phyloP scores from a whole-genome alignment of 2,113 vertebrate species.

The Emydocephalus ijimae region DNA sequence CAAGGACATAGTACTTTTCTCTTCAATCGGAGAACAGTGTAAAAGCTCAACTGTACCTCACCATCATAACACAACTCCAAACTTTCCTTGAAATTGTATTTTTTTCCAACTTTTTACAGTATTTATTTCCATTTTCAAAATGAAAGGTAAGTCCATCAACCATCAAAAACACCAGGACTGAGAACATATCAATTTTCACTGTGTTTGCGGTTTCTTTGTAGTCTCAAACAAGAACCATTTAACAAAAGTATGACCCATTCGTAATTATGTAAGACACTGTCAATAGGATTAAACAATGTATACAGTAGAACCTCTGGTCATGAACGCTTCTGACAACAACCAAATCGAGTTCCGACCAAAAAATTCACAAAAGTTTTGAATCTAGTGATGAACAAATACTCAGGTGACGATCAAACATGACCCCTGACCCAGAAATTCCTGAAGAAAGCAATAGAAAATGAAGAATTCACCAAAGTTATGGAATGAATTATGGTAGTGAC shows the following conservation, averaged over 20 bases:
- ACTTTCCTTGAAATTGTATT: neutral
- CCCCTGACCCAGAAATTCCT: too few relatives aligned
- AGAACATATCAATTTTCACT: neutral
- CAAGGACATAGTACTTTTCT: neutral
- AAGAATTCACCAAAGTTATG: too few relatives aligned
- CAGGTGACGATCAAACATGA: too few relatives aligned
- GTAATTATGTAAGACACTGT: neutral
- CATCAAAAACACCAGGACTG: neutral
- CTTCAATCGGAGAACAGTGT: neutral
- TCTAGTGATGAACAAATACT: too few relatives aligned
- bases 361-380: too few relatives aligned
- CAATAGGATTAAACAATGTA: neutral
- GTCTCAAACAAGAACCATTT: neutral
- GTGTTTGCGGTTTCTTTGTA: neutral
- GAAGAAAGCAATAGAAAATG: too few relatives aligned
- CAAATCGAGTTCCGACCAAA: too few relatives aligned
- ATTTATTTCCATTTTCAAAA: neutral
- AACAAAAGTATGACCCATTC: neutral
- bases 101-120: neutral
- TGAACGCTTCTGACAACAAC: too few relatives aligned
- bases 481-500: too few relatives aligned
- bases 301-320: neutral
- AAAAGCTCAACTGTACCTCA: neutral
- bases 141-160: neutral
- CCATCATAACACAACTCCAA: neutral